Conservation (phyloP, 2,888 invertebrate species). For the Azorinus chamasolen region DNA sequence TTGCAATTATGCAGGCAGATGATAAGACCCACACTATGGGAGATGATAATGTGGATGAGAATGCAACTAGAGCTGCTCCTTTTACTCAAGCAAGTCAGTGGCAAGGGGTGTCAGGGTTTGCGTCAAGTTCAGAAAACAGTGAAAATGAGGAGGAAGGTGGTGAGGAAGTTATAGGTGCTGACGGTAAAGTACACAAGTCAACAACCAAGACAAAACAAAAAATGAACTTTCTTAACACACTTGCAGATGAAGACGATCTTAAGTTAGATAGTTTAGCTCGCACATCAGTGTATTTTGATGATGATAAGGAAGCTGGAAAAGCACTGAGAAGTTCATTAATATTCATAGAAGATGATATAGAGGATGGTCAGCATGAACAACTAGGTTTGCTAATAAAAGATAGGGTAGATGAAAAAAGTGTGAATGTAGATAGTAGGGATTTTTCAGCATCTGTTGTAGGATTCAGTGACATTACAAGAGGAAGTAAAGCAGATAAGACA, state of each 20-base stretch:
- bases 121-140: constrained; percentile 93
- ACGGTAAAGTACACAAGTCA: constrained; percentile 71
- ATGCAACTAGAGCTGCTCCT: constrained; percentile 85
- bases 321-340: constrained; percentile 75
- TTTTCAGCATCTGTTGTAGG: constrained; percentile 45
- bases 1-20: constrained; percentile 80
- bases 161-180: constrained; percentile 70
- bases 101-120: constrained; percentile 95
- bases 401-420: constrained; percentile 61
- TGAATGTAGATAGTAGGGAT: constrained; percentile 53
- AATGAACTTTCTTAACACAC: constrained; percentile 70
- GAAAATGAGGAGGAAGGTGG: constrained; percentile 76
- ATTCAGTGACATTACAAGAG: constrained; percentile 39
- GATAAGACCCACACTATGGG: constrained; percentile 80
- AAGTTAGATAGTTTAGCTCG: constrained; percentile 77
- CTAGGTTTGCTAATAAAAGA: constrained; percentile 61
- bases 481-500: constrained; percentile 37
- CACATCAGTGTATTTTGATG: constrained; percentile 76
- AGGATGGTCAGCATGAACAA: constrained; percentile 67
- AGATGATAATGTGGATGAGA: constrained; percentile 83
- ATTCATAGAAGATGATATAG: constrained; percentile 79
- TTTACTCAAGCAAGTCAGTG: constrained; percentile 96
- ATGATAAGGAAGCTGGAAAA: constrained; percentile 71
- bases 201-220: constrained; percentile 70
- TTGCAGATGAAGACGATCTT: constrained; percentile 80